These are phyloP conservation scores for Troides oblongomaculatus DNA, from an alignment of 2,888 invertebrate species.

Conservation along the genomic window DNA sequence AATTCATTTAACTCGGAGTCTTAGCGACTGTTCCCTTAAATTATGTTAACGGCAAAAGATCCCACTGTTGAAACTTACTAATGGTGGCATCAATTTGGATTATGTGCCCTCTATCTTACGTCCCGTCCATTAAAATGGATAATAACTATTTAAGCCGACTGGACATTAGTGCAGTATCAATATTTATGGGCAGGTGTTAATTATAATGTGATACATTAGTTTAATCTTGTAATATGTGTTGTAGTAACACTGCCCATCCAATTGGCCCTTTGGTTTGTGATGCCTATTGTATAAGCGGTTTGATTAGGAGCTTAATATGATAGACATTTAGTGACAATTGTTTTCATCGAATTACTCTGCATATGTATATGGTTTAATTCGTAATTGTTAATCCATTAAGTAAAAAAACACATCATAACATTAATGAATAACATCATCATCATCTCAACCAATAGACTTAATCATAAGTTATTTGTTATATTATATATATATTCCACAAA, in stretches of 20 bases:
- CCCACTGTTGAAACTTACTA: conserved; percentile 56
- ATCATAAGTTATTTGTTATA: too few species aligned
- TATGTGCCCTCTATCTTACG: conserved; percentile 37
- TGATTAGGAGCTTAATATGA: conserved; percentile 6
- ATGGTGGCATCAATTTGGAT: conserved; percentile 67
- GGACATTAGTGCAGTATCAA: conserved; percentile 54
- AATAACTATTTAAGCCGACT: conserved; percentile 58
- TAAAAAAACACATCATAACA: too few species aligned
- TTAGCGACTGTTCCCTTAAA: conserved; percentile 40
- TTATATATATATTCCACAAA: too few species aligned
- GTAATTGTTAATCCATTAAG: too few species aligned
- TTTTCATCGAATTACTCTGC: not conserved
- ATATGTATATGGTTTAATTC: too few species aligned
- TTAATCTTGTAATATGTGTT: conserved; percentile 45
- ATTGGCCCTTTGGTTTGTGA: conserved; percentile 21
- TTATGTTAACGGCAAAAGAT: conserved; percentile 55
- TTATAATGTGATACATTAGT: conserved; percentile 48
- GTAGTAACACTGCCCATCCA: conserved; percentile 27
- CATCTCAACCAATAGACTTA: too few species aligned
- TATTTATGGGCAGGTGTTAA: conserved; percentile 51
- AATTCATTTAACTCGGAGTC: conserved; percentile 53
- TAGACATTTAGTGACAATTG: not conserved
- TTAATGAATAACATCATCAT: too few species aligned
- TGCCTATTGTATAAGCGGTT: not conserved
- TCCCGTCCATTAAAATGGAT: conserved; percentile 51